phyloP scores from a whole-genome alignment of 2,797 vertebrate species.

The Menidia menidia region DNA sequence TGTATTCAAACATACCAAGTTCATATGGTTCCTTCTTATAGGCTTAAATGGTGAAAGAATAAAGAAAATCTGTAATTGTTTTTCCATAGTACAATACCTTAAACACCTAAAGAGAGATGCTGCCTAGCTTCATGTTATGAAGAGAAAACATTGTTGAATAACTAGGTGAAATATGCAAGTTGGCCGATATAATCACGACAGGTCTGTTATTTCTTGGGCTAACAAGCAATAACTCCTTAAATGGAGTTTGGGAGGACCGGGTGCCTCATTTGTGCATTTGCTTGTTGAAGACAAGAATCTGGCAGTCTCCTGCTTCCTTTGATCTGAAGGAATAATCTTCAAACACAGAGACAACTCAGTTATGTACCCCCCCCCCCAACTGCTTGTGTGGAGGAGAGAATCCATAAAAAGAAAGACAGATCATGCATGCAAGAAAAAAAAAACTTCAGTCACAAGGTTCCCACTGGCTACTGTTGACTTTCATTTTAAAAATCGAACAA shows the following conservation, averaged over 20 bases:
- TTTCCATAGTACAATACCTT: neutral
- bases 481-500: conserved; percentile 63
- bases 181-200: conserved; percentile 58
- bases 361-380: conserved; percentile 68
- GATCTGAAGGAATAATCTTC: conserved; percentile 78
- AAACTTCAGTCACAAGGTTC: conserved; percentile 49
- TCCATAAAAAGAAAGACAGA: conserved; percentile 30
- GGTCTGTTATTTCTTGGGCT: conserved; percentile 67
- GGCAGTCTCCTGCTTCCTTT: conserved; percentile 69
- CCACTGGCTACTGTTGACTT: conserved; percentile 64
- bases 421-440: conserved; percentile 30
- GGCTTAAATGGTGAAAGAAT: conserved; percentile 14
- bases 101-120: neutral
- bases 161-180: conserved; percentile 60
- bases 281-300: conserved; percentile 71
- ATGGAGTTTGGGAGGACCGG: too few species aligned
- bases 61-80: conserved; percentile 33
- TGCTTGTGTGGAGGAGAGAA: conserved; percentile 39
- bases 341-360: conserved; percentile 73
- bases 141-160: conserved; percentile 13
- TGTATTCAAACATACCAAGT: conserved; percentile 11
- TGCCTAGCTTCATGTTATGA: neutral
- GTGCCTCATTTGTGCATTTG: conserved; percentile 71
- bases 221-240: conserved; percentile 70
- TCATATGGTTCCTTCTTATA: conserved; percentile 2